Base-by-base conservation (phyloP, 2,888 invertebrate genomes). In the Lasioglossum vierecki region DNA sequence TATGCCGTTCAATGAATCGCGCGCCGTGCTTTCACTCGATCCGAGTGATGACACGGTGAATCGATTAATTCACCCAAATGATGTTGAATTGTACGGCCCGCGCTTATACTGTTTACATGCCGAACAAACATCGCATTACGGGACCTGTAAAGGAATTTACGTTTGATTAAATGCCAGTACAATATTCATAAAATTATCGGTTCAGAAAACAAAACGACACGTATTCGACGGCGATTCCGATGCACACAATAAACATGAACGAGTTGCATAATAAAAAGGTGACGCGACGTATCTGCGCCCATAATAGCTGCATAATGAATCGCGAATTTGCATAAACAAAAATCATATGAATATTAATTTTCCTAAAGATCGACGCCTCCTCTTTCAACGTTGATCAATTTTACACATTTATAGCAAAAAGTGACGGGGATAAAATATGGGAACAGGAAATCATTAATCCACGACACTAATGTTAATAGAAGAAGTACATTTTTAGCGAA, bases 131-230 rank as follows among this genome's bases (percentile, higher is more conserved):
- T 66, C 35, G 66, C 66, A 35, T 66, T 35, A 66, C 3, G 35
- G 30, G 4, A 3, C 35, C 18, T 35, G 18, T 18, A 35, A 66
- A 66, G 66, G 66, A 35, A 35, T 18, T 18, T 35, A 66, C 35
- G 35, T 66, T 66, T 66, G 8, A 66, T 66, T 35, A 66, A 66
- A 66, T 9, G 15, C 18, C 8, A 35, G 66, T 8, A 35, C 66
- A 66, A 66, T 66, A 35, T 66, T 66, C 66, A 35, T 66, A 66
- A 35, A 66, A 66, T 66, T 66, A 66, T 66, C 66, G 35, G 66
- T 30, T 66, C 66, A 8, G 26, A 66, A 35, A 66, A 63, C 60
- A 30, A 18, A 66, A 3, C 18, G 35, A 35, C 15, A 18, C 15
- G 5, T 18, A 66, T 66, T 35, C 30, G 8, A 66, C 18, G 35